These are phyloP conservation scores for Orbicella faveolata DNA, from an alignment of 64 coral and sea anemone species.

Conservation along the genomic window DNA sequence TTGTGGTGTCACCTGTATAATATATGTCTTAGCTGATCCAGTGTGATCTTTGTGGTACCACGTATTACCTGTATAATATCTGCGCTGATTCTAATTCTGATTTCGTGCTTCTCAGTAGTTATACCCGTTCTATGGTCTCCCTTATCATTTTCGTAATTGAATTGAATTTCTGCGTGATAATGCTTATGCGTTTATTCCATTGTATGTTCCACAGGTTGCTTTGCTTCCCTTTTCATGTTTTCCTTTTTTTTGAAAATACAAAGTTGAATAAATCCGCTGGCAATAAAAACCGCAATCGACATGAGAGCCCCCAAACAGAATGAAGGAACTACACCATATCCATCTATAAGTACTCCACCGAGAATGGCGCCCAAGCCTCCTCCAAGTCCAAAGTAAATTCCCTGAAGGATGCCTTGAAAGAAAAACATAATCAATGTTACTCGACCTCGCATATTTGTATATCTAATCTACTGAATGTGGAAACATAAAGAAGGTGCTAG, in stretches of 20 bases:
- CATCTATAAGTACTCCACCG: slow-evolving; percentile 80
- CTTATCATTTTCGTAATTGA: too few species aligned
- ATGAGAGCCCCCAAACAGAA: slow-evolving; percentile 68
- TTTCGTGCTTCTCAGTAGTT: too few species aligned
- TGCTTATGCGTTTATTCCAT: not conserved
- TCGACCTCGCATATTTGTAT: too few species aligned
- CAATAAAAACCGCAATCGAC: slow-evolving; percentile 51
- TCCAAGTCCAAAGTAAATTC: slow-evolving; percentile 95
- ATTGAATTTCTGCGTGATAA: too few species aligned
- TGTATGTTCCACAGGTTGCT: not conserved
- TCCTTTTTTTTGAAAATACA: slow-evolving; percentile 23
- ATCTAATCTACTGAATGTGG: too few species aligned
- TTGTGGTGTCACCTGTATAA: too few species aligned
- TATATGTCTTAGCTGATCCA: too few species aligned
- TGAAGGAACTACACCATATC: slow-evolving; percentile 77
- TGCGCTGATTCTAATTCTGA: too few species aligned
- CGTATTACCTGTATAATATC: too few species aligned
- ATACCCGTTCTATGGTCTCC: too few species aligned
- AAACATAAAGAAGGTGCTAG: too few species aligned
- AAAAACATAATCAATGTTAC: not conserved
- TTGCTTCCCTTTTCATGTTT: not conserved
- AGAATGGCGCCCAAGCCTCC: slow-evolving; percentile 97
- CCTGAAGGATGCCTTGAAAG: slow-evolving; percentile 84
- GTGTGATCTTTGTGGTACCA: too few species aligned
- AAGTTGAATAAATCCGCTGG: slow-evolving; percentile 57